Percentiles rank a stretch among this genome's conserved stretches.
Conservation (phyloP, 2,797 vertebrate genomes). For the Lepus oiostolus region DNA sequence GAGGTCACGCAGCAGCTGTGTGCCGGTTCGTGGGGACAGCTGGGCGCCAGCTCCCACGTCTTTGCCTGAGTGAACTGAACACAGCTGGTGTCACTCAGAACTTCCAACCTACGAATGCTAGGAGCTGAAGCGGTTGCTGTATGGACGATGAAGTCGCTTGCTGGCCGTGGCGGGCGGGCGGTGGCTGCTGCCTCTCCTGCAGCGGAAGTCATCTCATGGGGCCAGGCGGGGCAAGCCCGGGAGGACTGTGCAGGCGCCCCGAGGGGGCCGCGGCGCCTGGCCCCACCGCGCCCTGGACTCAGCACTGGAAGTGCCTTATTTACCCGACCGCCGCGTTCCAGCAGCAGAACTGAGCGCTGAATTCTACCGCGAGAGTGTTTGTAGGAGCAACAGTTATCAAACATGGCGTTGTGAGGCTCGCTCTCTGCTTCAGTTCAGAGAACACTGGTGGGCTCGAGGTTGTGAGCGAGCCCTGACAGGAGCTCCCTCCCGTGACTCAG, state of each 20-base stretch:
- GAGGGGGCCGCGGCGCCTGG: background rate
- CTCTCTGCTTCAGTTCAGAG: conserved; percentile 1
- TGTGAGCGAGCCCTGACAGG: rapidly evolving
- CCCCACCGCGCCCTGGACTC: conserved; percentile 79
- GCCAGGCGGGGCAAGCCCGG: background rate
- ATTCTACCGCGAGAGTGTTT: conserved; percentile 82
- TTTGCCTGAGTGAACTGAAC: conserved; percentile 65
- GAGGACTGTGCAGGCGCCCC: too few relatives aligned
- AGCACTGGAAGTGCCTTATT: conserved; percentile 90
- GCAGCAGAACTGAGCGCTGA: conserved; percentile 80
- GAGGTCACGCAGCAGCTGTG: conserved; percentile 48
- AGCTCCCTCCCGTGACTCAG: background rate
- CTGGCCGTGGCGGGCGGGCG: conserved; percentile 84
- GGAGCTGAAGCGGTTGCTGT: conserved; percentile 84
- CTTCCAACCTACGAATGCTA: conserved; percentile 81
- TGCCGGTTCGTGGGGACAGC: background rate
- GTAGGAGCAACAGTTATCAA: conserved; percentile 79
- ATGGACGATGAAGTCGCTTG: conserved; percentile 65
- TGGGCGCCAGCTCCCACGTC: background rate
- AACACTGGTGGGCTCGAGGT: background rate
- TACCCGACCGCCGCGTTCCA: conserved; percentile 82
- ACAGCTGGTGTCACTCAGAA: conserved; percentile 85
- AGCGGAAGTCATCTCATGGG: conserved; percentile 89
- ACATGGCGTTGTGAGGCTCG: conserved; percentile 72
- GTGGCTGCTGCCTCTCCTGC: conserved; percentile 77